Evolutionary conservation across 92 coral and sea anemone species (phyloP), one percentile per base, ranked within the genome.

Genomic region (Epizoanthus ramosus): DNA sequence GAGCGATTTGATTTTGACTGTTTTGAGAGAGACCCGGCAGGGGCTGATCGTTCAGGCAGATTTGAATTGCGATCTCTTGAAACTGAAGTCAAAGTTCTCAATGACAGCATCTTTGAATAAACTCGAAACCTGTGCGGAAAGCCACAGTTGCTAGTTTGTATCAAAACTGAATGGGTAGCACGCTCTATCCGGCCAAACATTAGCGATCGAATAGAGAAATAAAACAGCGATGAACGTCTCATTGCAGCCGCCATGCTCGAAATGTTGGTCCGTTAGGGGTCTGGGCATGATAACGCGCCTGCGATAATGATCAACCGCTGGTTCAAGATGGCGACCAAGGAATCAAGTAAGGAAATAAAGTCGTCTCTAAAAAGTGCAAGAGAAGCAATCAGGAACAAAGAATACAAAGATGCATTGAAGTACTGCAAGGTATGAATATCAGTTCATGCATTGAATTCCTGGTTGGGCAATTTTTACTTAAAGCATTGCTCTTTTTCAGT

Each of bases 261-360:
- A 53, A 37, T 50, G 39, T 50, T 10, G 22, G 33, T 52, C 31
- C 28, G 79, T 35, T 19, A 14, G 79, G 79, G 41, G 79, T 13
- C 0, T 74, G 80, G 66, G 66, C 28, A 17, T 50, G 16, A 53
- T 3, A 19, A 57, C 23, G 85, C 41, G 85, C 85, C 85, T 21
- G 85, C 79, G 85, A 69, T 68, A 16, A 52, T 23, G 15, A 19
- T 52, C 28, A 79, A 14, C 23, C 72, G 52, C 76, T 45, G 43
- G 61, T 57, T 25, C 54, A 67, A 31, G 63, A 64, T 79, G 72
- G 82, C 79, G 64, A 73, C 87, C 87, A 90, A 88, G 52, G 92
- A 93, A 93, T 95, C 99, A 77, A 24, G 91, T 83, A 96, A 94
- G 67, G 98, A 96, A 85, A 79, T 90, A 43, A 96, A 96, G 81